A percentile compares a stretch with the other conserved stretches of the same genome.
Evolutionary conservation across 2,113 vertebrate species (phyloP).

Genomic region (Oreochromis niloticus): DNA sequence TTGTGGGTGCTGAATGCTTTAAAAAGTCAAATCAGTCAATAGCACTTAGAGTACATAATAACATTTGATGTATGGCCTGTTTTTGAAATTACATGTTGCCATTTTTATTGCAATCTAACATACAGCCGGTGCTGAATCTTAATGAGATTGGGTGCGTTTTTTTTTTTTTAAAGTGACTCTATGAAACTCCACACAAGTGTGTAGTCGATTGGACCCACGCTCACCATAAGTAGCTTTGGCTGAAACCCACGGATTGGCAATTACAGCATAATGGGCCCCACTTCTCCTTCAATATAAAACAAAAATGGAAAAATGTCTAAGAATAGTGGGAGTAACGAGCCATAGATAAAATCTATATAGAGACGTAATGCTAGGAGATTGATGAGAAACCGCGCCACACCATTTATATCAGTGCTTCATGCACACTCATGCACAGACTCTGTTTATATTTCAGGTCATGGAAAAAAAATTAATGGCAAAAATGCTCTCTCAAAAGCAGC

Average conservation of each 20-base stretch:
- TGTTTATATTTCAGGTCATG: background rate
- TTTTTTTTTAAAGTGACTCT: background rate
- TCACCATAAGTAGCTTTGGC: slow-evolving; percentile 46
- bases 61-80: background rate
- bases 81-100: background rate
- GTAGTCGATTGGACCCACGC: slow-evolving; percentile 31
- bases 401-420: background rate
- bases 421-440: background rate
- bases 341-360: slow-evolving; percentile 1
- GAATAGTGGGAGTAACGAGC: slow-evolving; percentile 40
- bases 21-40: background rate
- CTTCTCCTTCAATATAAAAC: background rate
- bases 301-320: slow-evolving; percentile 9
- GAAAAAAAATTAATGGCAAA: background rate
- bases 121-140: background rate
- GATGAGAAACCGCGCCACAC: background rate
- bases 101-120: background rate
- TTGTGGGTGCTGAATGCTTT: background rate
- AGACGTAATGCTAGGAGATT: background rate
- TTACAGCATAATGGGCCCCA: slow-evolving; percentile 18
- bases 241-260: slow-evolving; percentile 39
- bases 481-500: background rate
- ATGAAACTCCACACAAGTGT: slow-evolving; percentile 5
- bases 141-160: background rate
- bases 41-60: background rate